These are phyloP conservation scores for Paradoxurus hermaphroditus DNA, from an alignment of 2,113 vertebrate genomes.

Conservation along the genomic window DNA sequence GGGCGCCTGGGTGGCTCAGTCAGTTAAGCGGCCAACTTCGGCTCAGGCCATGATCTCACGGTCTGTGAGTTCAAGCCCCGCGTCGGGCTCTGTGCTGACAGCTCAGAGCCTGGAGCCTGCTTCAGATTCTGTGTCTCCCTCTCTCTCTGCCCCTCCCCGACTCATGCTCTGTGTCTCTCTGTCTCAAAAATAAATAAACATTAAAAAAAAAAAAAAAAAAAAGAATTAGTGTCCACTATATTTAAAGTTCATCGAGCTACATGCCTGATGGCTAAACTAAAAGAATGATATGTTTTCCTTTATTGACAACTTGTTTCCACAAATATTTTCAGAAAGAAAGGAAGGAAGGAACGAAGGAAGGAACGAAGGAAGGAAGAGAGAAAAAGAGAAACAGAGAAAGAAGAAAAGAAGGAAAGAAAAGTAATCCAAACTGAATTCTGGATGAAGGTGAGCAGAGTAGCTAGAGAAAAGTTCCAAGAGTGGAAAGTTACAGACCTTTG, in stretches of 20 bases:
- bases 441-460: neutral
- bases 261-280: neutral
- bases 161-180: too few species aligned
- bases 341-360: neutral
- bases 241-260: neutral
- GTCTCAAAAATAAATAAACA: too few species aligned
- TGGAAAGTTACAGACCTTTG: neutral
- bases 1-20: too few species aligned
- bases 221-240: neutral
- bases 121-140: too few species aligned
- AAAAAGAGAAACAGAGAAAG: rapidly evolving
- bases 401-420: neutral
- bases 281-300: neutral
- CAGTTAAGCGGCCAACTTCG: too few species aligned
- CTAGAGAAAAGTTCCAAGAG: neutral
- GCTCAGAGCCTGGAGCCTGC: too few species aligned
- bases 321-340: neutral
- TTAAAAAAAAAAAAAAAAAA: too few species aligned
- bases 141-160: too few species aligned
- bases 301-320: neutral
- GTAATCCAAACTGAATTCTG: neutral
- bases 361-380: neutral
- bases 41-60: too few species aligned
- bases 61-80: too few species aligned
- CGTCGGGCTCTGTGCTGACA: too few species aligned